Evolutionary conservation across 1,140 invertebrate species (phyloP).

Genomic region (Maconellicoccus hirsutus): DNA sequence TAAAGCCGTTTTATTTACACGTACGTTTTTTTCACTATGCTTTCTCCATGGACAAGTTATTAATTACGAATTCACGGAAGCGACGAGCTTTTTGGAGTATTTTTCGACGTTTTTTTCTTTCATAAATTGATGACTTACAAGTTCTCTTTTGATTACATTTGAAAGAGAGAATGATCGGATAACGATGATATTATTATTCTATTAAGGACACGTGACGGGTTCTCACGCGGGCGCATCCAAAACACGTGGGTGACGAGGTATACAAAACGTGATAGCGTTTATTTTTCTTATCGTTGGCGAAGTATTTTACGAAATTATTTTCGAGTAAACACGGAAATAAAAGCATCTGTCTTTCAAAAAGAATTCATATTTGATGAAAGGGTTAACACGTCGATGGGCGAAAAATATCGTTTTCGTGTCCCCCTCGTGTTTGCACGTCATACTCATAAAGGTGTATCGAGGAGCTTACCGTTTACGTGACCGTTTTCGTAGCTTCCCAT

Average conservation of each 20-base stretch:
- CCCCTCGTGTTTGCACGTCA: too few species aligned
- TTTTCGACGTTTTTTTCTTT: neutral
- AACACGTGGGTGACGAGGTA: conserved; percentile 6
- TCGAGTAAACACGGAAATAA: conserved; percentile 2
- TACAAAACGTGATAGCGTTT: neutral
- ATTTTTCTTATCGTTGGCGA: conserved; percentile 2
- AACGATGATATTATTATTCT: conserved; percentile 18
- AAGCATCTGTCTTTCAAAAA: conserved; percentile 21
- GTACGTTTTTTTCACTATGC: conserved; percentile 7
- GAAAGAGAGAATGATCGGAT: conserved; percentile 10
- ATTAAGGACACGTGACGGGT: conserved; percentile 15
- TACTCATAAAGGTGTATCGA: too few species aligned
- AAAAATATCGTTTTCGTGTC: too few species aligned
- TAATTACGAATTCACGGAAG: conserved; percentile 16
- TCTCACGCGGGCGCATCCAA: conserved; percentile 12
- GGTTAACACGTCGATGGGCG: neutral
- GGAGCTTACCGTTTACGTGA: conserved; percentile 70
- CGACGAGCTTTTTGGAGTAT: neutral
- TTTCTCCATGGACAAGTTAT: conserved; percentile 8
- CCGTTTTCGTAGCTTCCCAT: conserved; percentile 67
- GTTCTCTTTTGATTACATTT: conserved; percentile 15
- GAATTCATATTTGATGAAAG: neutral
- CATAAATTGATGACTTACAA: conserved; percentile 16
- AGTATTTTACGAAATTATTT: neutral
- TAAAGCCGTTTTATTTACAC: conserved; percentile 15